Conservation (phyloP, 2,888 invertebrate genomes). For the Hartigia nigra region DNA sequence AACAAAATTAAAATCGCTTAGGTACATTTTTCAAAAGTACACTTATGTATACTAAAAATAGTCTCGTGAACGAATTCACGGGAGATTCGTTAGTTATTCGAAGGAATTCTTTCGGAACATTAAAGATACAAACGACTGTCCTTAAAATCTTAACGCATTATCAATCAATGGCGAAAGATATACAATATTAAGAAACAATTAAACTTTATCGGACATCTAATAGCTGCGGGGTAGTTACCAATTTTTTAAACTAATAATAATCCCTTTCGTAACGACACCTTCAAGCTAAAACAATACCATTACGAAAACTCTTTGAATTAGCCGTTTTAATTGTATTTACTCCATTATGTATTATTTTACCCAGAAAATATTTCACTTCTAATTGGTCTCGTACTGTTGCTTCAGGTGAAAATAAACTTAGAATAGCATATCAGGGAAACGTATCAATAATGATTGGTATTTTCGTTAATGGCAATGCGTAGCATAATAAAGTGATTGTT, state of each 20-base stretch:
- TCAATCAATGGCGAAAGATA: neutral
- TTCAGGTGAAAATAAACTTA: too few species aligned
- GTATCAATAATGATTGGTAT: too few species aligned
- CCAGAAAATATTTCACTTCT: neutral
- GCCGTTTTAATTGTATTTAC: neutral
- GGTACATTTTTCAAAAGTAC: too few species aligned
- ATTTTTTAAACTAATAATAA: too few species aligned
- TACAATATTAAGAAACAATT: neutral
- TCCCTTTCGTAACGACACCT: neutral
- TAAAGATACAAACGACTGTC: too few species aligned
- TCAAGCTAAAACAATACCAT: neutral
- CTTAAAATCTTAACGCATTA: neutral
- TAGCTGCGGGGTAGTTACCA: neutral
- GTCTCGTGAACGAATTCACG: too few species aligned
- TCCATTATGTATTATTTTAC: neutral
- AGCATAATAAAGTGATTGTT: too few species aligned
- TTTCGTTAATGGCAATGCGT: too few species aligned
- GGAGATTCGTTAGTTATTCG: too few species aligned
- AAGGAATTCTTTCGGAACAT: too few species aligned
- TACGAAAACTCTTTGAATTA: neutral
- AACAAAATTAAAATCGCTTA: neutral
- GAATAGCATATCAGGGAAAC: too few species aligned
- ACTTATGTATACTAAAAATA: too few species aligned
- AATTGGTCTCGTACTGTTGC: neutral
- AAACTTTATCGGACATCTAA: neutral